Percentiles rank a stretch among this genome's conserved stretches.
These are phyloP conservation scores for Centruroides sculpturatus DNA, from an alignment of 1,140 invertebrate species.

Conservation along the genomic window DNA sequence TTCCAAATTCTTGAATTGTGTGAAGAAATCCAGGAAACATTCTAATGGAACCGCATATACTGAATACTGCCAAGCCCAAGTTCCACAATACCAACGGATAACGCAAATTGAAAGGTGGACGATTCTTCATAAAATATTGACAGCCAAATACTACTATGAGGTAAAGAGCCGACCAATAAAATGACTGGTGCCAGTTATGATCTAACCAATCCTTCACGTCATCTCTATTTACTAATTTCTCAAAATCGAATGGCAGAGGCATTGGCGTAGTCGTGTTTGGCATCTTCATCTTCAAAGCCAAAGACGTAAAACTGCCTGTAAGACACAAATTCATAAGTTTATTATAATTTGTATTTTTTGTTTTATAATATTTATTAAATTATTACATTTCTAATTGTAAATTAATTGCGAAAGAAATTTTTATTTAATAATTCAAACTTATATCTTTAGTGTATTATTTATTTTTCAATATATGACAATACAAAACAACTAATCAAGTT, in stretches of 20 bases:
- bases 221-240: constrained; percentile 72
- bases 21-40: constrained; percentile 77
- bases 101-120: constrained; percentile 72
- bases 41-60: constrained; percentile 74
- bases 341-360: no score
- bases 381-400: no score
- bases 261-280: no score
- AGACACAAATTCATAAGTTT: not conserved
- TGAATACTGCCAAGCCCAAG: constrained; percentile 75
- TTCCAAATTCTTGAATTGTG: constrained; percentile 66
- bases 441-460: no score
- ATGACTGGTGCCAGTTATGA: constrained; percentile 83
- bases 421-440: no score
- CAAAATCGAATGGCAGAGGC: constrained; percentile 65
- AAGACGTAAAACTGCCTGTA: constrained; percentile 70
- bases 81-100: constrained; percentile 82
- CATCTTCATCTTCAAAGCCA: no score
- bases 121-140: constrained; percentile 72
- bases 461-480: no score
- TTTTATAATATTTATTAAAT: no score
- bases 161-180: constrained; percentile 77
- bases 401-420: no score
- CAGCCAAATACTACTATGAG: constrained; percentile 86
- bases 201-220: constrained; percentile 75
- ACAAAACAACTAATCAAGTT: no score